Evolutionary conservation across 2,797 vertebrate genomes (phyloP).

Genomic region (Pyrocephalus nanus): DNA sequence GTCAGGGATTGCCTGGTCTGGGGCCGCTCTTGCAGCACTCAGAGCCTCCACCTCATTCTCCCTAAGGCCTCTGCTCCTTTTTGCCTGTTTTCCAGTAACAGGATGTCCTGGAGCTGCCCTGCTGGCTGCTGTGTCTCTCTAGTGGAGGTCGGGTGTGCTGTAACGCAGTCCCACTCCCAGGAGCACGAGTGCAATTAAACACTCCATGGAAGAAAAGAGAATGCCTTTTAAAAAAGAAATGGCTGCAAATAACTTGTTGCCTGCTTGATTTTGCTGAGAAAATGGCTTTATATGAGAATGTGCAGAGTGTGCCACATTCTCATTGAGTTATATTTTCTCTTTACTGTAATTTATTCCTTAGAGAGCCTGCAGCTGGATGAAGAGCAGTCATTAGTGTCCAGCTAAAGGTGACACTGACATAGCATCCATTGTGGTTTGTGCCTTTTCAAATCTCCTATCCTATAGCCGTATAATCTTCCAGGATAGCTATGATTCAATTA

Average conservation of each 20-base stretch:
- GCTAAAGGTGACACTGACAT: constrained; percentile 57
- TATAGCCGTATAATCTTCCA: constrained; percentile 11
- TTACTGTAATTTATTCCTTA: background rate
- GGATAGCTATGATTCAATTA: constrained; percentile 58
- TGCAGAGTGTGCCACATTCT: background rate
- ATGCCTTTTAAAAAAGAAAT: background rate
- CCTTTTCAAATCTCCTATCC: background rate
- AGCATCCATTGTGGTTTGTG: constrained; percentile 38
- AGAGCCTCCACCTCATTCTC: background rate
- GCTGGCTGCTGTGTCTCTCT: background rate
- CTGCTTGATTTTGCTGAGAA: background rate
- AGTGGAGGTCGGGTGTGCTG: background rate
- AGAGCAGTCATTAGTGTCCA: constrained; percentile 19
- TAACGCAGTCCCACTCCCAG: background rate
- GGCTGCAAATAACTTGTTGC: background rate
- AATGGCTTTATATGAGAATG: background rate
- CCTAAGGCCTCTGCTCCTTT: background rate
- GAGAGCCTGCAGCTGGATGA: background rate
- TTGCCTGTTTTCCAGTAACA: background rate
- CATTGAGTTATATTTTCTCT: background rate
- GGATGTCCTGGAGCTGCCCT: background rate
- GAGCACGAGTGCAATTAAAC: background rate
- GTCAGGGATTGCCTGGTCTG: too few relatives aligned
- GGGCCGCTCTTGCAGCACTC: accelerated
- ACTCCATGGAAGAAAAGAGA: background rate